Evolutionary conservation across 2,888 invertebrate species (phyloP).

Genomic region (Drosophila quasianomalipes): DNA sequence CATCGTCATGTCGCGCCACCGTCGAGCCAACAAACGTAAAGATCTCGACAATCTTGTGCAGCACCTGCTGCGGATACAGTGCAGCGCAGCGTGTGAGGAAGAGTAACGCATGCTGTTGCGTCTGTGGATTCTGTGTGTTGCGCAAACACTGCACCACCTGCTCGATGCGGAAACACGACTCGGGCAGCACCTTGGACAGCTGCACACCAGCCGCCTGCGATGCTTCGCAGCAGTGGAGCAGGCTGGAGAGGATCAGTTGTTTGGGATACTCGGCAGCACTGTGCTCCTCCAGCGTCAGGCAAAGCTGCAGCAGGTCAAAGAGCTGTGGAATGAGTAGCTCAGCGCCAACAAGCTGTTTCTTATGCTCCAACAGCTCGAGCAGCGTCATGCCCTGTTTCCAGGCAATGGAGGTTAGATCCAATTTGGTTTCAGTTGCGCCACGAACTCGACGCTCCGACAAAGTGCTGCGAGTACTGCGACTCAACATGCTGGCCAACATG

Average conservation of each 20-base stretch:
- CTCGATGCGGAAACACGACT: conserved; percentile 85
- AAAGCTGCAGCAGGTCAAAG: conserved; percentile 92
- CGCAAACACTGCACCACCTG: conserved; percentile 93
- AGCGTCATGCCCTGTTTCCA: conserved; percentile 93
- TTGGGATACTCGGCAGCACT: conserved; percentile 94
- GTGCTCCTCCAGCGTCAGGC: conserved; percentile 93
- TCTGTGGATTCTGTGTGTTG: conserved; percentile 96
- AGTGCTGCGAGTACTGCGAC: conserved; percentile 11
- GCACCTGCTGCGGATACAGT: conserved; percentile 92
- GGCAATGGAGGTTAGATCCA: conserved; percentile 87
- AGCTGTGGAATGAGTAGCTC: conserved; percentile 90
- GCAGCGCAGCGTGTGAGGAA: conserved; percentile 92
- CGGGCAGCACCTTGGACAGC: conserved; percentile 85
- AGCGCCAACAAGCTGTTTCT: conserved; percentile 91
- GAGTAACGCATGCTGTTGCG: conserved; percentile 96
- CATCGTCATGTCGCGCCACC: conserved; percentile 96
- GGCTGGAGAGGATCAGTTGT: conserved; percentile 92
- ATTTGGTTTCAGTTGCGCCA: conserved; percentile 2
- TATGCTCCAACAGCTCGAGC: conserved; percentile 93
- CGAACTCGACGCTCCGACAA: conserved; percentile 28
- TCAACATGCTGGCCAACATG: conserved; percentile 88
- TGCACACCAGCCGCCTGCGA: conserved; percentile 86
- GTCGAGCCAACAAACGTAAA: conserved; percentile 99
- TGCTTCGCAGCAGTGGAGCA: conserved; percentile 90
- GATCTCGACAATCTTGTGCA: conserved; percentile 97